Conservation (phyloP, 1,140 invertebrate species). For the Nasonia vitripennis region DNA sequence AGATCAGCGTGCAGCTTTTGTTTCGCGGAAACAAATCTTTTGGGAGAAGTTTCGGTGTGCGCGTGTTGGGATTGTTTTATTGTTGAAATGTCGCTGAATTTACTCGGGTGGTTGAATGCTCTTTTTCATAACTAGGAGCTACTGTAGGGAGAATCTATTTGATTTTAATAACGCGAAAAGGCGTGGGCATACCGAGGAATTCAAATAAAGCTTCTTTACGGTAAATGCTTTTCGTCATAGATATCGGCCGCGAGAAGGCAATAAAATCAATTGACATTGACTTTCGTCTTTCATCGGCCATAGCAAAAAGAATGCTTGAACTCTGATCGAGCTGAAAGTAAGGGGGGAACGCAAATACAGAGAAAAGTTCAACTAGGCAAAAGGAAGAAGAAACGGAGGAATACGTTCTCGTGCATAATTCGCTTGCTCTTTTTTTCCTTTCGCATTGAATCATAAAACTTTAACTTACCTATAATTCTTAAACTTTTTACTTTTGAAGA, state of each 20-base stretch:
- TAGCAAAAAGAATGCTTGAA: conserved; percentile 56
- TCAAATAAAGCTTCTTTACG: background rate
- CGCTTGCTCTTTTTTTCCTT: background rate
- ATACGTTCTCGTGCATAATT: background rate
- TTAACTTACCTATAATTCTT: background rate
- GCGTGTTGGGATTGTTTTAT: no score
- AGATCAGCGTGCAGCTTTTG: conserved; percentile 7
- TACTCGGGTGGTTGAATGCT: no score
- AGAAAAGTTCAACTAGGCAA: conserved; percentile 8
- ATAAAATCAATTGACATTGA: conserved; percentile 69
- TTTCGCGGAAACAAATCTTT: background rate
- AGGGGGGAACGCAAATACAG: conserved; percentile 27
- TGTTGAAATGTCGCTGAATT: no score
- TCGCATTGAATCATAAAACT: background rate
- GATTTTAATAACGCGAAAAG: no score
- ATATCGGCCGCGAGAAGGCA: conserved; percentile 62
- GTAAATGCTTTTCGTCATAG: conserved; percentile 41
- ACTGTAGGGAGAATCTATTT: no score
- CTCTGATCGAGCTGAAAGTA: conserved; percentile 17
- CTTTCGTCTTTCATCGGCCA: conserved; percentile 58
- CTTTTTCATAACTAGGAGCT: no score
- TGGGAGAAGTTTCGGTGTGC: no score
- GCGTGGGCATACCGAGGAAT: background rate
- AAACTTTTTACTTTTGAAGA: background rate
- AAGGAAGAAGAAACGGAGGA: background rate